Evolutionary conservation across 2,113 vertebrate species (phyloP), one percentile per base, ranked within the genome.

Genomic region (Sapajus apella): DNA sequence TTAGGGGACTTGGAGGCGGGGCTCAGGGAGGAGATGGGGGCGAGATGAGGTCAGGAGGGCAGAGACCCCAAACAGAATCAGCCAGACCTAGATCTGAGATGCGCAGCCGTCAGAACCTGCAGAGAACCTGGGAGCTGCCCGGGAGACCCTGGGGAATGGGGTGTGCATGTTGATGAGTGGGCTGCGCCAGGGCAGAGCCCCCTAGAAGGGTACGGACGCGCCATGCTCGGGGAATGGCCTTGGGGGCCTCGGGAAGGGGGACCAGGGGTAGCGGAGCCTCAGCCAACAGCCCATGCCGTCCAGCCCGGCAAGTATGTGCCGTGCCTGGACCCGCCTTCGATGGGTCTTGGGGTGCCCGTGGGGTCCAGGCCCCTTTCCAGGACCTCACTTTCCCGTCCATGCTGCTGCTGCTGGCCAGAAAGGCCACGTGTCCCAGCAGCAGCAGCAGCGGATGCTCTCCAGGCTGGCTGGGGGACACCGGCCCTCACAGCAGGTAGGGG

Each of bases 401-500:
- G 0, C 10, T 13, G 2, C 70, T 47, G 11, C 82, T 9, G 45
- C 45, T 35, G 73, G 45, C 52, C 12, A 5, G 8, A 6, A 45
- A 45, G 40, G 23, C 73, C 37, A 23, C 40, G 3, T 58, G 90
- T 45, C 73, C 58, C 52, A 1, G 21, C 37, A 2, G 30, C 27
- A 2, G 30, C 27, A 14, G 14, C 5, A 14, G 47, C 9, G 23
- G 43, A 45, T 64, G 61, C 18, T 30, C 23, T 12, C 61, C 27
- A 18, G 56, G 35, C 17, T 35, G 0, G 0, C 18, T 2, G 2
- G 40, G 52, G 32, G 45, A 20, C 45, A 14, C 64, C 4, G 3
- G 64, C 64, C 43, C 18, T 61, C 40, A 40, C 1, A 0, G 25
- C 27, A 5, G 27, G 27, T 30, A 12, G 23, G 61, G 27, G 25